Evolutionary conservation across 2,888 invertebrate species (phyloP), one percentile per base, ranked within the genome.

Genomic region (Epiblema foenella): DNA sequence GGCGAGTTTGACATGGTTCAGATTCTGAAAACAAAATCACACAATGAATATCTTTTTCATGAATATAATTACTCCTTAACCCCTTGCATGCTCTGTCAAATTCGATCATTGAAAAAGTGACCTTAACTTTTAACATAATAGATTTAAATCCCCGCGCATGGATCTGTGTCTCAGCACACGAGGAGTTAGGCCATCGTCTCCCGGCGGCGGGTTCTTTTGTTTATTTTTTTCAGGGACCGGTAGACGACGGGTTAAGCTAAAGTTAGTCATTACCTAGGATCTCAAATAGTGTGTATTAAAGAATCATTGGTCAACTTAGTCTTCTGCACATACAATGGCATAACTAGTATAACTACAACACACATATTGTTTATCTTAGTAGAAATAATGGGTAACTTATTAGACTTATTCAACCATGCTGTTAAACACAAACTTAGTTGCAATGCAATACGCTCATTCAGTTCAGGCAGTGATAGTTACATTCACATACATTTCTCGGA

Each of bases 401-500:
- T 39, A 39, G 59, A 59, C 20, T 59, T 8, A 39, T 59, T 17
- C 4, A n/a, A 57, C 2, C n/a, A 57, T 17, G 17, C 7, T 33
- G 7, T 33, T 33, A 33, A n/a, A 8, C 46, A 46, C n/a, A 1
- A 8, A 46, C 12, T 46, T 7, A n/a, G 7, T 4, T 3, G 5
- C 15, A 15, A 46, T 24, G 24, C n/a, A 42, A 57, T 33, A 58
- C 1, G 39, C 12, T 9, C 2, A 18, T 57, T 20, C 17, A 49
- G 5, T 46, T 20, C 2, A 39, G 33, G 18, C 18, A 57, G 5
- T 37, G 2, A 42, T 17, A 39, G 5, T n/a, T n/a, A n/a, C n/a
- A 37, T 3, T 5, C 24, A 80, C 89, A 85, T 78, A 90, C 91
- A 91, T 82, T 87, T 88, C 49, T 88, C 80, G 24, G 87, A 85